A percentile compares a stretch with the other conserved stretches of the same genome.
Conservation (phyloP, 2,888 invertebrate species). For the Calliopum simillimum region DNA sequence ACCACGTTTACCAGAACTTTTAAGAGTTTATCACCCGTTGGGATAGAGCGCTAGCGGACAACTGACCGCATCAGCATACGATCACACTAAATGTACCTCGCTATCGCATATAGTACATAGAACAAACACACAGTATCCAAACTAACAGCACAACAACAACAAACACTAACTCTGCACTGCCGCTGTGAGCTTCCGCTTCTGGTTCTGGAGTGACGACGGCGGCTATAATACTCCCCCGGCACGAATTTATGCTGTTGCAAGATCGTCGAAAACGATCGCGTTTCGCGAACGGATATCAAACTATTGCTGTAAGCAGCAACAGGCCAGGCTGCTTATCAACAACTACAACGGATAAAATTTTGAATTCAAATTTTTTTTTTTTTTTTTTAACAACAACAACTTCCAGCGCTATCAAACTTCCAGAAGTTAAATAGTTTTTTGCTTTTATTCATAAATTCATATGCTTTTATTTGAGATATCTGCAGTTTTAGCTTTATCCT, state of each 20-base stretch:
- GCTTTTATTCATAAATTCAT: no score
- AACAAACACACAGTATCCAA: slow-evolving; percentile 45
- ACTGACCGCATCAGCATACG: slow-evolving; percentile 60
- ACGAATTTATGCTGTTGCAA: slow-evolving; percentile 40
- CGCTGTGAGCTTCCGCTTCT: slow-evolving; percentile 35
- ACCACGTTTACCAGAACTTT: neutral
- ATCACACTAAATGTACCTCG: slow-evolving; percentile 53
- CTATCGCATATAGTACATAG: slow-evolving; percentile 49
- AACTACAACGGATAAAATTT: no score
- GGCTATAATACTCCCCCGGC: slow-evolving; percentile 1
- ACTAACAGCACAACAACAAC: slow-evolving; percentile 33
- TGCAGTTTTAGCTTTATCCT: no score
- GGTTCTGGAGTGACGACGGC: slow-evolving; percentile 5
- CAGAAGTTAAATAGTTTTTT: no score
- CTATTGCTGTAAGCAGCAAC: slow-evolving; percentile 10
- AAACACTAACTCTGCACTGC: neutral
- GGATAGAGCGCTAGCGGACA: slow-evolving; percentile 62
- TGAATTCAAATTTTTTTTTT: no score
- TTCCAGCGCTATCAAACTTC: no score
- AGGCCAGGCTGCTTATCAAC: no score
- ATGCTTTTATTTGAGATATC: no score
- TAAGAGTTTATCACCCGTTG: slow-evolving; percentile 56
- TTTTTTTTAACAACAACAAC: no score
- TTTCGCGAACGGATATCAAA: slow-evolving; percentile 26
- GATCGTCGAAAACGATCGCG: slow-evolving; percentile 24